Evolutionary conservation across 1,140 invertebrate species (phyloP).

Genomic region (Drosophila punjabiensis): DNA sequence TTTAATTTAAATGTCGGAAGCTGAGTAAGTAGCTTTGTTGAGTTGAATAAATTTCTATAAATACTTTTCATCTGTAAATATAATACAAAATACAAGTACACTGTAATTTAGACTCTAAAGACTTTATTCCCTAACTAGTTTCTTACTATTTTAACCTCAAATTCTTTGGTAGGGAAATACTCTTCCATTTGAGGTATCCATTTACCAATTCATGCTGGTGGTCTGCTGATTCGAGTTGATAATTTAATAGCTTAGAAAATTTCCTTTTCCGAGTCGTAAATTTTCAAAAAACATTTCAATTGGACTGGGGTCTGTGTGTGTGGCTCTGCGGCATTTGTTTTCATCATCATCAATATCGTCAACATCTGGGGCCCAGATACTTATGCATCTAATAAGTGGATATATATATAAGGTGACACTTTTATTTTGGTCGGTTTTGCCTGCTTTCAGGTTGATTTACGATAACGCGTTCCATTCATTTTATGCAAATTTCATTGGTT

Average conservation of each 20-base stretch:
- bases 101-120: not conserved
- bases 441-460: slow-evolving; percentile 62
- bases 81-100: no score
- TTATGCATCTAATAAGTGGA: slow-evolving; percentile 47
- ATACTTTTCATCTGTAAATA: not conserved
- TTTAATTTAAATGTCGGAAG: not conserved
- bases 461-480: slow-evolving; percentile 76
- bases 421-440: slow-evolving; percentile 62
- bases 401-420: slow-evolving; percentile 64
- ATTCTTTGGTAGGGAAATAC: not conserved
- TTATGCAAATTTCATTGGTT: slow-evolving; percentile 71
- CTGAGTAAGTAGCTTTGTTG: no score
- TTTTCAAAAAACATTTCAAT: slow-evolving; percentile 67
- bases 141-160: not conserved
- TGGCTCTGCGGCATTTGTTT: slow-evolving; percentile 58
- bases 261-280: slow-evolving; percentile 59
- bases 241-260: slow-evolving; percentile 59
- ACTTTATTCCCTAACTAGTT: not conserved
- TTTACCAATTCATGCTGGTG: slow-evolving; percentile 54
- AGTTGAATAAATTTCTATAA: not conserved
- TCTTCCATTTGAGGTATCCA: slow-evolving; percentile 11
- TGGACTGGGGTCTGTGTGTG: slow-evolving; percentile 53
- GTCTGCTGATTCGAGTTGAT: slow-evolving; percentile 33
- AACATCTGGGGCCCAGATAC: slow-evolving; percentile 47
- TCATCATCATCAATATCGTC: slow-evolving; percentile 71